A percentile compares a stretch with the other conserved stretches of the same genome.
These are phyloP conservation scores for Cryptoblepharus egeriae DNA, from an alignment of 2,797 vertebrate species.

Conservation along the genomic window DNA sequence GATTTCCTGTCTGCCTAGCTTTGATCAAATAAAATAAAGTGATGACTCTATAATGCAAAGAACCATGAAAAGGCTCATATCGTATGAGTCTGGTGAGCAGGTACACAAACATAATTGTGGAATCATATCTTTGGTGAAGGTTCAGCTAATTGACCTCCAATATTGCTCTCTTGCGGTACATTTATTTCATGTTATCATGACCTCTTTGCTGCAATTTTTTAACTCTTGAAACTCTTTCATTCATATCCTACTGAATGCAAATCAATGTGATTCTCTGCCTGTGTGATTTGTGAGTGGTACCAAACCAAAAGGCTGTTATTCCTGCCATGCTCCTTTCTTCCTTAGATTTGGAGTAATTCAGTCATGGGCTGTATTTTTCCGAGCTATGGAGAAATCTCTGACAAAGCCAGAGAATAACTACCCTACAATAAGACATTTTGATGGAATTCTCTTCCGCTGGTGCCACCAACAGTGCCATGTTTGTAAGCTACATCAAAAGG, in stretches of 20 bases:
- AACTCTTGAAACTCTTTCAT: no score
- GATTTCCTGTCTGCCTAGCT: slow-evolving; percentile 68
- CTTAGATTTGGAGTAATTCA: no score
- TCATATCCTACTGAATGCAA: background rate
- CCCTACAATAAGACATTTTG: background rate
- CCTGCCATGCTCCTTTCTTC: no score
- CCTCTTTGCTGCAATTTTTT: background rate
- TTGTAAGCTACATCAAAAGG: background rate
- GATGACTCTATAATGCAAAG: slow-evolving; percentile 52
- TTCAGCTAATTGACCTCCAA: background rate
- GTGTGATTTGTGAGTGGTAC: background rate
- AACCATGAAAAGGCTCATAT: slow-evolving; percentile 34
- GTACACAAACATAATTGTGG: no score
- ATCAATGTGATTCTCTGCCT: no score
- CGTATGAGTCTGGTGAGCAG: background rate
- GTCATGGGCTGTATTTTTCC: no score
- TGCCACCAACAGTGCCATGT: background rate
- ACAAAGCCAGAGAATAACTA: background rate
- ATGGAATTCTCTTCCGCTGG: background rate
- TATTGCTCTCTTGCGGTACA: no score
- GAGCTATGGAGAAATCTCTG: background rate
- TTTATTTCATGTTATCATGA: background rate
- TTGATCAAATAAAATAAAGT: slow-evolving; percentile 59
- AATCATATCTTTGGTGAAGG: background rate
- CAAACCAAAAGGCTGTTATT: no score